A percentile compares a stretch with the other conserved stretches of the same genome.
These are phyloP conservation scores for Notothenia rossii DNA, from an alignment of 2,113 vertebrate species.

Conservation along the genomic window DNA sequence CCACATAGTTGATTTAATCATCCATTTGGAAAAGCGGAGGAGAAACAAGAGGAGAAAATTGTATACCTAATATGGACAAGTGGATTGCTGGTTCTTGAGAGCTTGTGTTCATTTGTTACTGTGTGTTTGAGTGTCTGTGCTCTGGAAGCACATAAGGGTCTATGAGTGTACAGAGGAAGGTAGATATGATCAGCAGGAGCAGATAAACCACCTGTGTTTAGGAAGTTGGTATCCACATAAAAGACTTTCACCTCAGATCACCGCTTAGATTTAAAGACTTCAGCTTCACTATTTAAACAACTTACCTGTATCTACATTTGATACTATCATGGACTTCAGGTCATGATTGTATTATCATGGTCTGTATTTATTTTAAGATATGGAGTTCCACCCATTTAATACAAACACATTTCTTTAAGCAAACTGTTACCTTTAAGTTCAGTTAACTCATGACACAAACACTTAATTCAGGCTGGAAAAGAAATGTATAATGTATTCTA, in stretches of 20 bases:
- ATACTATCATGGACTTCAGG: not conserved
- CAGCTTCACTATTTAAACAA: conserved; percentile 18
- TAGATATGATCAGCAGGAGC: conserved; percentile 70
- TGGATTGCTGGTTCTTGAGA: conserved; percentile 81
- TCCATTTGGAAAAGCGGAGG: conserved; percentile 87
- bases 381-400: not conserved
- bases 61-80: conserved; percentile 99
- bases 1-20: conserved; percentile 98
- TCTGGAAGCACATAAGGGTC: conserved; percentile 86
- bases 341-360: not conserved
- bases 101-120: conserved; percentile 67
- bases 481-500: too few species aligned
- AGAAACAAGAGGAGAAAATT: conserved; percentile 87
- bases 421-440: too few species aligned
- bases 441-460: too few species aligned
- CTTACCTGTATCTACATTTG: conserved; percentile 2
- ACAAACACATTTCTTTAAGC: not conserved
- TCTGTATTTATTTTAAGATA: not conserved
- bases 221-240: conserved; percentile 62
- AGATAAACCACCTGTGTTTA: conserved; percentile 77
- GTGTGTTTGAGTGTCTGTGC: conserved; percentile 58
- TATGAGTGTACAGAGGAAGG: conserved; percentile 81
- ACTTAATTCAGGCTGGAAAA: too few species aligned
- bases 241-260: conserved; percentile 60
- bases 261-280: conserved; percentile 42